Evolutionary conservation across 2,888 invertebrate species (phyloP).

Genomic region (Oscheius sp.): DNA sequence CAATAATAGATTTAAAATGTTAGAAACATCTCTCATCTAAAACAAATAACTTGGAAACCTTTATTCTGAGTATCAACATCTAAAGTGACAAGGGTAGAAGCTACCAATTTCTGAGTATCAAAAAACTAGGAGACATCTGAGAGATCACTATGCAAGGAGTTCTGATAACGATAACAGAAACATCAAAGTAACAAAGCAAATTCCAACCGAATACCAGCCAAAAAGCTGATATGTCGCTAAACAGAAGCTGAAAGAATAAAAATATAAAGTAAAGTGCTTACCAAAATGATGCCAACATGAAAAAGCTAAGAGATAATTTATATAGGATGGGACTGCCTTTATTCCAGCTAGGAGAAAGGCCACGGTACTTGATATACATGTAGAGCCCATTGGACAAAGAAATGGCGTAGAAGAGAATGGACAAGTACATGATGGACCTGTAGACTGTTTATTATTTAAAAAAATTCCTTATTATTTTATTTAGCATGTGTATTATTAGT

Average conservation of each 20-base stretch:
- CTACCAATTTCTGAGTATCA: too few relatives aligned
- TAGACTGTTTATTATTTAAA: too few relatives aligned
- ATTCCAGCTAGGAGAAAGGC: background rate
- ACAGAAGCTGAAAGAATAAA: slow-evolving; percentile 30
- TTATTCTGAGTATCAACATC: too few relatives aligned
- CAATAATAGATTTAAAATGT: too few relatives aligned
- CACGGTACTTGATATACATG: slow-evolving; percentile 1
- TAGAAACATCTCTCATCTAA: too few relatives aligned
- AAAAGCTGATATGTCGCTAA: slow-evolving; percentile 16
- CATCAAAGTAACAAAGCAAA: slow-evolving; percentile 23
- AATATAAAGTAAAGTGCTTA: background rate
- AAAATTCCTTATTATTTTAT: background rate
- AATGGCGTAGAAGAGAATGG: slow-evolving; percentile 4
- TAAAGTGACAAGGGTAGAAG: too few relatives aligned
- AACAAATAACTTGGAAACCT: too few relatives aligned
- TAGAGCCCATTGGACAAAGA: slow-evolving; percentile 1
- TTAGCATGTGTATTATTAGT: background rate
- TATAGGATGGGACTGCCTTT: background rate
- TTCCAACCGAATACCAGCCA: slow-evolving; percentile 13
- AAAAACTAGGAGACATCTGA: too few relatives aligned
- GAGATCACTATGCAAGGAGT: slow-evolving; percentile 7
- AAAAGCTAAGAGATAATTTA: too few relatives aligned
- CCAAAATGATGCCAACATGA: slow-evolving; percentile 9
- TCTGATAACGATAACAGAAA: slow-evolving; percentile 20
- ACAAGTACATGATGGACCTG: slow-evolving; percentile 3